A percentile compares a stretch with the other conserved stretches of the same genome.
phyloP scores from a whole-genome alignment of 2,888 invertebrate genomes.

The Dryadula phaetusa region DNA sequence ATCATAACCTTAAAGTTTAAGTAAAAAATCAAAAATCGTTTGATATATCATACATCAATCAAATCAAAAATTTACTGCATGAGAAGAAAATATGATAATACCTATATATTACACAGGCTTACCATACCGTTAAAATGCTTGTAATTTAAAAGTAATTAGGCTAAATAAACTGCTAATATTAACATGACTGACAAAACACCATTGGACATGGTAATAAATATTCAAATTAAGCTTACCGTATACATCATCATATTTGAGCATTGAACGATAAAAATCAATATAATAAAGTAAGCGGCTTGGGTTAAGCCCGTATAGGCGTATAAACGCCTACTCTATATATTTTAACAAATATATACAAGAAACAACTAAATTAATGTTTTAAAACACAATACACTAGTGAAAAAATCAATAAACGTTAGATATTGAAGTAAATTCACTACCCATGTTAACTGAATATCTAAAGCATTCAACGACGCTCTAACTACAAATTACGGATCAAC shows the following conservation, averaged over 20 bases:
- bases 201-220: background rate
- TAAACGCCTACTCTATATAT: conserved; percentile 19
- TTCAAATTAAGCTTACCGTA: conserved; percentile 65
- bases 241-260: conserved; percentile 74
- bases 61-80: too few species aligned
- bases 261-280: conserved; percentile 61
- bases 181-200: conserved; percentile 7
- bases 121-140: too few species aligned
- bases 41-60: background rate
- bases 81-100: too few species aligned
- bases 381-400: background rate
- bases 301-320: conserved; percentile 51
- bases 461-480: conserved; percentile 24
- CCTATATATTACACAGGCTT: too few species aligned
- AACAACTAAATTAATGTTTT: conserved; percentile 3
- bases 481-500: conserved; percentile 45
- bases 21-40: background rate
- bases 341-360: conserved; percentile 11
- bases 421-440: conserved; percentile 14
- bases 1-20: background rate
- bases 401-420: conserved; percentile 4
- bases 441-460: conserved; percentile 29
- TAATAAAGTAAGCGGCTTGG: conserved; percentile 51
- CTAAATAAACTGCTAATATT: background rate
- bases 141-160: too few species aligned